Evolutionary conservation across 2,113 vertebrate genomes (phyloP).

Genomic region (Fregata magnificens): DNA sequence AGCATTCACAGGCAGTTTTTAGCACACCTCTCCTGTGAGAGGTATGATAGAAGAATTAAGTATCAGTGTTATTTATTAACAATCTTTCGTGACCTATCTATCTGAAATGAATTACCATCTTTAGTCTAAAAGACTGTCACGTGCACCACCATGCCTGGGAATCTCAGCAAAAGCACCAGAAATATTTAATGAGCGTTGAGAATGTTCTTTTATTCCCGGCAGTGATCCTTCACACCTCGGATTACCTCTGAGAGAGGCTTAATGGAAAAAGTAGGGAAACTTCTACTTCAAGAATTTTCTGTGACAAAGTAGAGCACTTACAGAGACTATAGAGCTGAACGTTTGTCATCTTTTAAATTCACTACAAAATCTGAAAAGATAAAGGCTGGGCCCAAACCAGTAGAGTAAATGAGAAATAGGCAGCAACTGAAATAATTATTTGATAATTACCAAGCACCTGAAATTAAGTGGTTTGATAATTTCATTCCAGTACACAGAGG

Average conservation of each 20-base stretch:
- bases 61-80: not conserved
- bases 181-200: not conserved
- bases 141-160: not conserved
- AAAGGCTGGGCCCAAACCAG: not conserved
- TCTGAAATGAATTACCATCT: not conserved
- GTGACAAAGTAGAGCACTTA: not conserved
- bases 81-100: not conserved
- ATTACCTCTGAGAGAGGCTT: not conserved
- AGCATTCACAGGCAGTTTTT: not conserved
- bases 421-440: not conserved
- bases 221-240: not conserved
- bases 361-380: not conserved
- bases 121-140: not conserved
- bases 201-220: not conserved
- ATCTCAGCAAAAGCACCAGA: not conserved
- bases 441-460: not conserved
- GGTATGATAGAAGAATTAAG: not conserved
- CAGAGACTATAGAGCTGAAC: not conserved
- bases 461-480: not conserved
- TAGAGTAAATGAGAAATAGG: not conserved
- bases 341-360: not conserved
- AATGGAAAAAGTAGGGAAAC: not conserved
- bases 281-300: not conserved
- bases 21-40: not conserved
- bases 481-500: not conserved